Conservation (phyloP, 2,888 invertebrate genomes). For the Xylocampa areola region DNA sequence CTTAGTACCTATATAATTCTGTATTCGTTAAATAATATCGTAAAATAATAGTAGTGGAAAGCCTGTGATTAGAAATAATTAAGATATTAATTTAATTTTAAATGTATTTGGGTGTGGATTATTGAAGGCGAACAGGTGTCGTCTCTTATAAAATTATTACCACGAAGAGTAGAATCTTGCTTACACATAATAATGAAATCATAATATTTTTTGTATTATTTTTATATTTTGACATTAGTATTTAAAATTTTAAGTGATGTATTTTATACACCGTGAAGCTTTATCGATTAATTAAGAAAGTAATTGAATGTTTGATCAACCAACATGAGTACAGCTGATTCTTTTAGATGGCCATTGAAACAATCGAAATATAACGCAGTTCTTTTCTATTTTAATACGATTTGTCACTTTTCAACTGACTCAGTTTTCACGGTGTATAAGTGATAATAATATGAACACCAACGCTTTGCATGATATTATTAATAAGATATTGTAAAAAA, state of each 20-base stretch:
- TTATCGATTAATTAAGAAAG: too few species aligned
- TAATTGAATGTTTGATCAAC: too few species aligned
- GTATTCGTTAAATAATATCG: too few species aligned
- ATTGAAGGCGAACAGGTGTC: not conserved
- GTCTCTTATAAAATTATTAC: slow-evolving; percentile 5
- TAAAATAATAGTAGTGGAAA: not conserved
- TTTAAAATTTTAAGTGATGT: slow-evolving; percentile 10
- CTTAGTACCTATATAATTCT: too few species aligned
- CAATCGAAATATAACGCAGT: too few species aligned
- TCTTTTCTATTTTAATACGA: too few species aligned
- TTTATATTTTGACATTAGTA: slow-evolving; percentile 17
- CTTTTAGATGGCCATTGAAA: too few species aligned
- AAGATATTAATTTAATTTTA: not conserved
- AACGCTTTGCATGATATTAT: slow-evolving; percentile 6
- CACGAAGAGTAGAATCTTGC: slow-evolving; percentile 1
- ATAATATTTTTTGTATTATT: slow-evolving; percentile 23
- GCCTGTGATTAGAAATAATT: slow-evolving; percentile 6
- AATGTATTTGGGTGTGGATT: slow-evolving; percentile 6
- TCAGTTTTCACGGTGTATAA: too few species aligned
- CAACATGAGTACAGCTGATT: too few species aligned
- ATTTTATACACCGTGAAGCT: too few species aligned
- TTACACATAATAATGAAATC: slow-evolving; percentile 2
- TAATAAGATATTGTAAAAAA: slow-evolving; percentile 6
- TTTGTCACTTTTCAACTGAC: too few species aligned
- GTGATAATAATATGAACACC: slow-evolving; percentile 28